A percentile compares a stretch with the other conserved stretches of the same genome.
Evolutionary conservation across 2,888 invertebrate species (phyloP).

Genomic region (Tridacna crocea): DNA sequence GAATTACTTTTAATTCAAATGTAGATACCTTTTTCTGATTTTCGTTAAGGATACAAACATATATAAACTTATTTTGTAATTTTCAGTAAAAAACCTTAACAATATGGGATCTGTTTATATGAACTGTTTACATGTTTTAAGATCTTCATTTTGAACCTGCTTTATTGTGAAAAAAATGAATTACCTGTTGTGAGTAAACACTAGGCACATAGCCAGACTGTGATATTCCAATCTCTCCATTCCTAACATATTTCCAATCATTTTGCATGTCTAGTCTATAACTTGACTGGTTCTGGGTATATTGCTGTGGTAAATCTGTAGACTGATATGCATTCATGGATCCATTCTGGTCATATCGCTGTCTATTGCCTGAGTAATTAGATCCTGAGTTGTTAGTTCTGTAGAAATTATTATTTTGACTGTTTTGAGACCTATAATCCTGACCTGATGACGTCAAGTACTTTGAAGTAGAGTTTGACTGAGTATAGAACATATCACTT

Average conservation of each 20-base stretch:
- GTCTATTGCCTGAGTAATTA: constrained; percentile 10
- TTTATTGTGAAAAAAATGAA: not conserved
- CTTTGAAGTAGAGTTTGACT: constrained; percentile 28
- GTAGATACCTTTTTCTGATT: too few relatives aligned
- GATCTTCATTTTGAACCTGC: not conserved
- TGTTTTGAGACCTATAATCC: constrained; percentile 18
- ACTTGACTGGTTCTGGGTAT: constrained; percentile 29
- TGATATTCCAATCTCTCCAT: constrained; percentile 34
- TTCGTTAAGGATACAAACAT: too few relatives aligned
- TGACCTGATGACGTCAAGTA: constrained; percentile 16
- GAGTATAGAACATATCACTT: constrained; percentile 37
- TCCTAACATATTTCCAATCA: constrained; percentile 58
- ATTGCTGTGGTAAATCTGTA: constrained; percentile 20
- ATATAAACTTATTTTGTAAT: too few relatives aligned
- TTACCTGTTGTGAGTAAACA: constrained; percentile 36
- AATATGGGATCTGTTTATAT: not conserved
- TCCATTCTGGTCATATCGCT: constrained; percentile 17
- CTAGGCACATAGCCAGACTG: constrained; percentile 28
- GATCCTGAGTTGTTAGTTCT: not conserved
- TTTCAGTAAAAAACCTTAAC: too few relatives aligned
- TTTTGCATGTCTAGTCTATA: constrained; percentile 37
- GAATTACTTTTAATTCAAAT: not conserved
- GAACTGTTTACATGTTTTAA: not conserved
- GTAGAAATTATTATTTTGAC: not conserved
- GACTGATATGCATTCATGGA: constrained; percentile 4